These are phyloP conservation scores for Dufourea novaeangliae DNA, from an alignment of 1,140 invertebrate species.

Conservation along the genomic window DNA sequence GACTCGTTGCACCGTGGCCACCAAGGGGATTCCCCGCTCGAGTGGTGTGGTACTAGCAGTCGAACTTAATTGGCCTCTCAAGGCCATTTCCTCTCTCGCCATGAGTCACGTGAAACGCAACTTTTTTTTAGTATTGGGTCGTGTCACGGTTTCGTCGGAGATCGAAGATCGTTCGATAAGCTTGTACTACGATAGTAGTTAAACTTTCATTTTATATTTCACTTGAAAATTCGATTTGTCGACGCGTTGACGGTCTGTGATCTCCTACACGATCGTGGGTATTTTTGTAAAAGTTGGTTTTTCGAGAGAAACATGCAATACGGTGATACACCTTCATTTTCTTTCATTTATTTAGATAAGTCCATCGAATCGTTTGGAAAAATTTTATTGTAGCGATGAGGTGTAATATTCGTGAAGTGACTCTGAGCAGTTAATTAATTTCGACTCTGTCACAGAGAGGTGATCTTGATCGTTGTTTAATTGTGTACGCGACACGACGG, in stretches of 20 bases:
- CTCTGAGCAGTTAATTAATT: neutral
- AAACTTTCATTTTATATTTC: no score
- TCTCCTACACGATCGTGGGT: no score
- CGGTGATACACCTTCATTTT: no score
- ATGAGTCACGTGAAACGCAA: neutral
- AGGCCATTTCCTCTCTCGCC: neutral
- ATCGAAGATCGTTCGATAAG: no score
- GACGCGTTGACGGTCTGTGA: no score
- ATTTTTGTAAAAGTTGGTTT: no score
- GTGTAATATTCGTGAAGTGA: neutral
- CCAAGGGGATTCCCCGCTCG: neutral
- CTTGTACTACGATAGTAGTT: no score
- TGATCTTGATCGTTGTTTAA: neutral
- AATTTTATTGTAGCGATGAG: no score
- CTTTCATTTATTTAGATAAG: no score
- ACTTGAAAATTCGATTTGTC: no score
- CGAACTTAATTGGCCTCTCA: neutral
- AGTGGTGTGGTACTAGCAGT: neutral
- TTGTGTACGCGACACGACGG: neutral
- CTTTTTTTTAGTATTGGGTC: neutral
- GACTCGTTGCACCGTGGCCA: constrained; percentile 29
- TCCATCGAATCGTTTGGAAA: no score
- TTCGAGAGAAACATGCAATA: no score
- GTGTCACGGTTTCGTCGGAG: neutral
- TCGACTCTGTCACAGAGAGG: neutral